phyloP scores from a whole-genome alignment of 37 sponge, comb jelly and placozoan species.

The Mnemiopsis leidyi region DNA sequence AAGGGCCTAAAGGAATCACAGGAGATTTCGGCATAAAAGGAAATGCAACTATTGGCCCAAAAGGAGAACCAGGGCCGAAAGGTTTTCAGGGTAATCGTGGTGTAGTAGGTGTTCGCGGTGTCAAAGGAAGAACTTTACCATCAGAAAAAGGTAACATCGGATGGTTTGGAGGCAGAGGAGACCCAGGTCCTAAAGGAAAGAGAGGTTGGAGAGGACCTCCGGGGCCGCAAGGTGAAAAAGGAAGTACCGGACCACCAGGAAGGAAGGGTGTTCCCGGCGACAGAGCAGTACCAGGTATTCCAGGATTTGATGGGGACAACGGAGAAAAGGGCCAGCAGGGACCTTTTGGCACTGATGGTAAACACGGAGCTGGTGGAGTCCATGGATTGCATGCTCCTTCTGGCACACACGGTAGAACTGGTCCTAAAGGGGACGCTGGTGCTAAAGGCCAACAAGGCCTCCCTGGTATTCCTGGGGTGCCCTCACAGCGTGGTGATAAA shows the following conservation, averaged over 20 bases:
- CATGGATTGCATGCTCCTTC: neutral
- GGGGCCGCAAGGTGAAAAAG: neutral
- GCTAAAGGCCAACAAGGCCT: neutral
- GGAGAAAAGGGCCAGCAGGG: neutral
- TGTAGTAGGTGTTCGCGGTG: neutral
- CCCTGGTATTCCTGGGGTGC: conserved; percentile 37
- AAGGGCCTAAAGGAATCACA: neutral
- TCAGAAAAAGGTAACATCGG: conserved; percentile 13
- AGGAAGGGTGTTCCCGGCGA: neutral
- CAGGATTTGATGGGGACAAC: neutral
- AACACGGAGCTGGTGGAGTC: neutral
- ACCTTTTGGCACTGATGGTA: neutral
- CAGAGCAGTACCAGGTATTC: neutral
- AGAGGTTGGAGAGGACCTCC: neutral
- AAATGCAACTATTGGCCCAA: neutral
- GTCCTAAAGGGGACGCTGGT: neutral
- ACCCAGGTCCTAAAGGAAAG: conserved; percentile 20
- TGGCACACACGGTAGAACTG: conserved; percentile 24
- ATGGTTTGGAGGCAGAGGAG: neutral
- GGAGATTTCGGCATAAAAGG: neutral
- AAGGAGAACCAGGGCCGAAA: conserved; percentile 9
- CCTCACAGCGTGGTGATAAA: neutral
- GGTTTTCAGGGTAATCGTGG: conserved; percentile 22
- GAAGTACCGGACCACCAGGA: neutral
- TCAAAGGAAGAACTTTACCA: conserved; percentile 3